These are phyloP conservation scores for Anoura caudifer DNA, from an alignment of 2,113 vertebrate species.

Conservation along the genomic window DNA sequence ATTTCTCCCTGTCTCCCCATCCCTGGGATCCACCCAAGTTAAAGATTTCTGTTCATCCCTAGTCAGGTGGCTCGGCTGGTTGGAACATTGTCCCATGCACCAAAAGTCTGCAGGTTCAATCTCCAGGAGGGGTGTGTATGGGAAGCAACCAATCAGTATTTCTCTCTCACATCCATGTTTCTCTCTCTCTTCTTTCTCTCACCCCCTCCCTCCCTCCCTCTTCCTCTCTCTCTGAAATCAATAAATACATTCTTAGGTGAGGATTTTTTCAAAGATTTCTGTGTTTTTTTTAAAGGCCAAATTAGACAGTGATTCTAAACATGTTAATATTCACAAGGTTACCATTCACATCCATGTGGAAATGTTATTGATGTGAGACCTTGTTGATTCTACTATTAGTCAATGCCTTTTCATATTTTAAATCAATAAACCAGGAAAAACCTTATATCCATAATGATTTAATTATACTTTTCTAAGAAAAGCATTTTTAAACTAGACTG, in stretches of 20 bases:
- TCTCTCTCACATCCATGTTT: no score
- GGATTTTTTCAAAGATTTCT: background rate
- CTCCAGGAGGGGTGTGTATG: no score
- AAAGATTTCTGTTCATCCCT: background rate
- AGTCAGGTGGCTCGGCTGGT: no score
- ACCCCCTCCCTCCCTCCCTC: no score
- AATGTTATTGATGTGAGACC: background rate
- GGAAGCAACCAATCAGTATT: no score
- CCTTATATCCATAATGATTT: background rate
- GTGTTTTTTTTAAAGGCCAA: background rate
- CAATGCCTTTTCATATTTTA: background rate
- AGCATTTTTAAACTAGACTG: constrained; percentile 42
- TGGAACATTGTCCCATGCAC: no score
- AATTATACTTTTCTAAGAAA: constrained; percentile 36
- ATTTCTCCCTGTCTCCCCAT: no score
- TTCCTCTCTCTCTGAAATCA: no score
- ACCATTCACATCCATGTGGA: background rate
- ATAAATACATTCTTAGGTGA: no score
- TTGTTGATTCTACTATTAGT: background rate
- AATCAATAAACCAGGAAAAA: constrained; percentile 19
- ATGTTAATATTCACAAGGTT: background rate
- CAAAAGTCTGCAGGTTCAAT: no score
- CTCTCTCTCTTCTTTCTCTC: no score
- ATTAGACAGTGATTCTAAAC: background rate
- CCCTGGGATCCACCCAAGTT: background rate